Conservation (phyloP, 2,113 vertebrate species). For the Ochotona curzoniae region DNA sequence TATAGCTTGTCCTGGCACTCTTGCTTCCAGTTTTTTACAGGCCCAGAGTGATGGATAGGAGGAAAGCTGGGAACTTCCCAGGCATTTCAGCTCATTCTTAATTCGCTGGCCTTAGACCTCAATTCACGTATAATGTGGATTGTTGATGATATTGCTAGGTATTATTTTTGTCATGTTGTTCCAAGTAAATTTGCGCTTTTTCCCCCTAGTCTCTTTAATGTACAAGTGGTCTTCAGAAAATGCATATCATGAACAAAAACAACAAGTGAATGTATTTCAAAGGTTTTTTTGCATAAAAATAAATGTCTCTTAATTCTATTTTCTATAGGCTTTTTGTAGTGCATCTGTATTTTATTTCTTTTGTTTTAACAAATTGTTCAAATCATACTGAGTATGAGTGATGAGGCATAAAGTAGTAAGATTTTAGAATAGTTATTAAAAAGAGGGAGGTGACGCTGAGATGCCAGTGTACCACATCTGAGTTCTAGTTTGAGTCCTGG, state of each 20-base stretch:
- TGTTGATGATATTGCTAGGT: neutral
- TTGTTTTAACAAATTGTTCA: neutral
- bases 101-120: neutral
- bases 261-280: too few relatives aligned
- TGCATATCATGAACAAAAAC: too few relatives aligned
- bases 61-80: neutral
- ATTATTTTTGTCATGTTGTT: neutral
- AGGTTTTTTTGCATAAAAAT: neutral
- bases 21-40: neutral
- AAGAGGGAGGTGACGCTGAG: too few relatives aligned
- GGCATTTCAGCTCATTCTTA: neutral
- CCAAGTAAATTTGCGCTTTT: neutral
- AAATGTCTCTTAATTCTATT: too few relatives aligned
- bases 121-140: neutral
- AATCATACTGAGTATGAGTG: neutral
- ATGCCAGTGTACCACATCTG: too few relatives aligned
- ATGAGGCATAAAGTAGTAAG: neutral
- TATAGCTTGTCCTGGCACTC: neutral
- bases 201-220: neutral
- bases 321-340: too few relatives aligned
- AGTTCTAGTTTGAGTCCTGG: too few relatives aligned
- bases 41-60: neutral
- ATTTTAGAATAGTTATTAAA: neutral
- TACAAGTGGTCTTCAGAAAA: too few relatives aligned
- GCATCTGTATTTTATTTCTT: neutral